A percentile compares a stretch with the other conserved stretches of the same genome.
These are phyloP conservation scores for Chanos chanos DNA, from an alignment of 2,797 vertebrate genomes.

Conservation along the genomic window DNA sequence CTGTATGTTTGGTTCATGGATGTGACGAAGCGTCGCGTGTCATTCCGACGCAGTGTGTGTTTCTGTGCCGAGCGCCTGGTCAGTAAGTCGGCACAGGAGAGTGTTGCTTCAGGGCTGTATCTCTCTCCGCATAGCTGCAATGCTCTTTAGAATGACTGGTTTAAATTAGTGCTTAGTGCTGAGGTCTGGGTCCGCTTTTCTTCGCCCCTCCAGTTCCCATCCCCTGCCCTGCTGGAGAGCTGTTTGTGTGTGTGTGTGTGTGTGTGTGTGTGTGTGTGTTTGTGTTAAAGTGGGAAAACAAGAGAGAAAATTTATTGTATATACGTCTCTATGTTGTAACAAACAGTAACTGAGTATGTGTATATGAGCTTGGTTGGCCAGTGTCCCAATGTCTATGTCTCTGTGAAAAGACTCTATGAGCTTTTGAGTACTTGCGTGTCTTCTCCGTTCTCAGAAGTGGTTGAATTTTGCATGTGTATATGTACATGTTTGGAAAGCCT, in stretches of 20 bases:
- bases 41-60: slow-evolving; percentile 27
- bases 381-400: no score
- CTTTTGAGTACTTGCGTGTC: not conserved
- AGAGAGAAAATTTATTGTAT: not conserved
- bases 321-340: not conserved
- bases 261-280: not conserved
- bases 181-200: slow-evolving; percentile 49
- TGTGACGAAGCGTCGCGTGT: not conserved
- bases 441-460: not conserved
- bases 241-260: slow-evolving; percentile 4
- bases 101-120: slow-evolving; percentile 26
- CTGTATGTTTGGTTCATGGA: no score
- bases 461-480: not conserved
- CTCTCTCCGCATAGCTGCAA: slow-evolving; percentile 25
- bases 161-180: slow-evolving; percentile 46
- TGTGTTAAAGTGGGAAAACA: not conserved
- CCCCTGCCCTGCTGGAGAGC: not conserved
- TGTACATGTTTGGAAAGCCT: slow-evolving; percentile 26
- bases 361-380: no score
- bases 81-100: not conserved
- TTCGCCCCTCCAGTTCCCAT: slow-evolving; percentile 11
- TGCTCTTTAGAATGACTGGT: slow-evolving; percentile 31
- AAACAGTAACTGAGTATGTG: slow-evolving; percentile 32
- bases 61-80: not conserved
- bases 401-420: slow-evolving; percentile 2